A percentile compares a stretch with the other conserved stretches of the same genome.
These are phyloP conservation scores for Reinhardtius hippoglossoides DNA, from an alignment of 2,113 vertebrate species.

Conservation along the genomic window DNA sequence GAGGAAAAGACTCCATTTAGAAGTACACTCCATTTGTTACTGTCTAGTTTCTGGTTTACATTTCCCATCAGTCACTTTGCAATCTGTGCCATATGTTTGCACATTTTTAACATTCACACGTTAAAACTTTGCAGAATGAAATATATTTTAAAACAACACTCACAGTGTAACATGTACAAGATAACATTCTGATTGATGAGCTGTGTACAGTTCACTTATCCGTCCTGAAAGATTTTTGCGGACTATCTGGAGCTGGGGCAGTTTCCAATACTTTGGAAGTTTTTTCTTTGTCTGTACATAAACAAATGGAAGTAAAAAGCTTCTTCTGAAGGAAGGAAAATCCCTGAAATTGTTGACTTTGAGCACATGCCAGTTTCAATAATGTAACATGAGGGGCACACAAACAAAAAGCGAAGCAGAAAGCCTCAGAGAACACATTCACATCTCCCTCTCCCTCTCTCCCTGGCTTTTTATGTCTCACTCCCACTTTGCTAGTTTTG, in stretches of 20 bases:
- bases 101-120: neutral
- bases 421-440: constrained; percentile 31
- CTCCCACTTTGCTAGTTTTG: constrained; percentile 55
- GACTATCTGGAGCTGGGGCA: neutral
- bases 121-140: neutral
- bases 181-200: constrained; percentile 21
- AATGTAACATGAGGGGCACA: constrained; percentile 47
- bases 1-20: constrained; percentile 20
- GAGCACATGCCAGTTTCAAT: constrained; percentile 60
- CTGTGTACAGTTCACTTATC: neutral
- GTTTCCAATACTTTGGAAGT: neutral
- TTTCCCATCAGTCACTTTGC: constrained; percentile 2
- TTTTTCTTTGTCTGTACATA: constrained; percentile 28
- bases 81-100: neutral
- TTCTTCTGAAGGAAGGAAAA: constrained; percentile 52
- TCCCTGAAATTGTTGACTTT: constrained; percentile 67
- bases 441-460: constrained; percentile 23
- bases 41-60: constrained; percentile 10
- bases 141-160: neutral
- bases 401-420: neutral
- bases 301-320: constrained; percentile 38
- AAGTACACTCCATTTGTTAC: constrained; percentile 19
- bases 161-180: constrained; percentile 1
- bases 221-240: neutral
- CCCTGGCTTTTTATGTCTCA: constrained; percentile 21